Evolutionary conservation across 2,797 vertebrate species (phyloP).

Genomic region (Nyctalus aviator): DNA sequence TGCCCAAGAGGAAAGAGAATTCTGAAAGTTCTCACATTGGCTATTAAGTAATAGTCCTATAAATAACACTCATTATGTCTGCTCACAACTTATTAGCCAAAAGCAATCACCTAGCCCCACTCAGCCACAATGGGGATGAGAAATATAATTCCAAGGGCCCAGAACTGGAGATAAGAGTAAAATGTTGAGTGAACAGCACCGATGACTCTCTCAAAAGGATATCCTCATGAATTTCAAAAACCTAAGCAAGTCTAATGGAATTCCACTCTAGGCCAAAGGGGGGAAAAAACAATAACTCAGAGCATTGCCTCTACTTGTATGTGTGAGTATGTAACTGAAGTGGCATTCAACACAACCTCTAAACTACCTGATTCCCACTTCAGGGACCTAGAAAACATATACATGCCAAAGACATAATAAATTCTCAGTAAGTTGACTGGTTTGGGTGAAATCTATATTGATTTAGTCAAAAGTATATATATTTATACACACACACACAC

Average conservation of each 20-base stretch:
- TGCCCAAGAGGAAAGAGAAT: neutral
- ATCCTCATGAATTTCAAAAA: neutral
- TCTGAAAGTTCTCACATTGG: neutral
- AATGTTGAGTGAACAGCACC: neutral
- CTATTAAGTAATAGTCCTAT: neutral
- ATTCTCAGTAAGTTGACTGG: neutral
- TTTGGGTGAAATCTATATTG: neutral
- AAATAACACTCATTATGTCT: neutral
- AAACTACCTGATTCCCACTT: neutral
- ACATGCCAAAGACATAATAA: neutral
- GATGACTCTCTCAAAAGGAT: neutral
- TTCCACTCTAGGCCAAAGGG: neutral
- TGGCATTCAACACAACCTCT: neutral
- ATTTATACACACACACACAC: neutral
- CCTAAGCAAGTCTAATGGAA: neutral
- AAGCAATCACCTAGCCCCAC: neutral
- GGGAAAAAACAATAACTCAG: neutral
- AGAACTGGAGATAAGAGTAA: neutral
- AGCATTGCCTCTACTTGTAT: neutral
- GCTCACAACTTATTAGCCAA: neutral
- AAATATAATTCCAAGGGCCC: neutral
- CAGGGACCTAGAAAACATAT: neutral
- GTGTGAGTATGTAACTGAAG: neutral
- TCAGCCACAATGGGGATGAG: accelerated
- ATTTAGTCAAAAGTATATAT: neutral